Evolutionary conservation across 2,113 vertebrate genomes (phyloP), one percentile per base, ranked within the genome.

Genomic region (Passer montanus): DNA sequence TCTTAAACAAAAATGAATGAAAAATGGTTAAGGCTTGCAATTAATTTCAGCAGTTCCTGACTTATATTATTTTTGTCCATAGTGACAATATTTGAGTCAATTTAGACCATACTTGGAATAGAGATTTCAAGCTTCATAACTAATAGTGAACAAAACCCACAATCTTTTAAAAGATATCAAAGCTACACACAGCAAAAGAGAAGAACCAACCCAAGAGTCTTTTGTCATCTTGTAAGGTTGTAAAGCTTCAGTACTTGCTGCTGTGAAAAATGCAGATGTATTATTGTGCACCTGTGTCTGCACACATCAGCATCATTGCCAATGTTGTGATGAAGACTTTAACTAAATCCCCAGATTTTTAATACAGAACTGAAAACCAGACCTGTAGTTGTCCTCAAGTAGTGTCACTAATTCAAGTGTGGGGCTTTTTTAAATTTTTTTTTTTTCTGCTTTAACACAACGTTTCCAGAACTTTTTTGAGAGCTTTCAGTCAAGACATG

Each of bases 341-440:
- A 27, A 84, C 24, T 35, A 50, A 67, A 70, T 43, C 8, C 22
- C 69, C 15, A 37, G 27, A 31, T 35, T 91, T 89, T 91, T 64
- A 47, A 52, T 24, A 23, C 2, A 30, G 41, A 87, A 47, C 26
- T 91, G 23, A 56, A 52, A 89, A 8, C 6, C 27, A 53, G 17
- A 6, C 13, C 9, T 59, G 15, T 62, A 49, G 11, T 13, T 77
- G 2, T 73, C 15, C 14, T 67, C 8, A 23, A 13, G 39, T 5
- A 77, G 17, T 14, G 6, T 11, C n/a, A 67, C 26, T 50, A 41
- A 68, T 56, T 93, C 3, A 28, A 15, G 4, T 28, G 9, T 33
- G 13, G 1, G 1, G 0, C 1, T 39, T 9, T 27, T 16, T n/a
- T 58, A n/a, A n/a, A n/a, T 21, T 33, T 13, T 20, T 13, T 47